phyloP scores from a whole-genome alignment of 2,888 invertebrate genomes.

The Alitta virens region DNA sequence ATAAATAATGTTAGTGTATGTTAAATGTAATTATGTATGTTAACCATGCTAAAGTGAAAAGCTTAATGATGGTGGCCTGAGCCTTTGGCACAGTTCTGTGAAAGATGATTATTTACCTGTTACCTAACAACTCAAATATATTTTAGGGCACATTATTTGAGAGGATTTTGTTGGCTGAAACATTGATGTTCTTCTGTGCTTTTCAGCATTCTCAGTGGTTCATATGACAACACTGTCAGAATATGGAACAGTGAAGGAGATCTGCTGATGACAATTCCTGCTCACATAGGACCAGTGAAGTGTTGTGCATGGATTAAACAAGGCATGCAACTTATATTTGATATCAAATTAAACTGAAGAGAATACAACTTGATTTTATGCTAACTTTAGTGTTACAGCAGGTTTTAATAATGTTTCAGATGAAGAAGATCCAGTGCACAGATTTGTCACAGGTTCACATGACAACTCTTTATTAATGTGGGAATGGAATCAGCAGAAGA shows the following conservation, averaged over 20 bases:
- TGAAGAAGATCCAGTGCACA: constrained; percentile 21
- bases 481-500: constrained; percentile 63
- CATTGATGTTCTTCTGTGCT: neutral
- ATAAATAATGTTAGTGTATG: too few species aligned
- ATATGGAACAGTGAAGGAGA: constrained; percentile 85
- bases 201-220: constrained; percentile 82
- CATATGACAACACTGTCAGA: constrained; percentile 89
- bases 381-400: too few species aligned
- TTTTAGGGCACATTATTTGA: neutral
- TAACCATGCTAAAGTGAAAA: too few species aligned
- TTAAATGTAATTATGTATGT: too few species aligned
- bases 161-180: too few species aligned
- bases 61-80: too few species aligned
- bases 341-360: neutral
- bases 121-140: neutral
- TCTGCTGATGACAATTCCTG: constrained; percentile 78
- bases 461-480: constrained; percentile 89
- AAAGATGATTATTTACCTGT: neutral
- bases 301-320: constrained; percentile 77
- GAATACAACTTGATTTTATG: too few species aligned
- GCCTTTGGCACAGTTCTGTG: neutral
- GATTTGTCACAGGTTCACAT: constrained; percentile 71
- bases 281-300: constrained; percentile 84
- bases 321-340: constrained; percentile 14
- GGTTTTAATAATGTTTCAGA: constrained; percentile 15